phyloP scores from a whole-genome alignment of 2,113 vertebrate genomes.

The Triplophysa siluroides region DNA sequence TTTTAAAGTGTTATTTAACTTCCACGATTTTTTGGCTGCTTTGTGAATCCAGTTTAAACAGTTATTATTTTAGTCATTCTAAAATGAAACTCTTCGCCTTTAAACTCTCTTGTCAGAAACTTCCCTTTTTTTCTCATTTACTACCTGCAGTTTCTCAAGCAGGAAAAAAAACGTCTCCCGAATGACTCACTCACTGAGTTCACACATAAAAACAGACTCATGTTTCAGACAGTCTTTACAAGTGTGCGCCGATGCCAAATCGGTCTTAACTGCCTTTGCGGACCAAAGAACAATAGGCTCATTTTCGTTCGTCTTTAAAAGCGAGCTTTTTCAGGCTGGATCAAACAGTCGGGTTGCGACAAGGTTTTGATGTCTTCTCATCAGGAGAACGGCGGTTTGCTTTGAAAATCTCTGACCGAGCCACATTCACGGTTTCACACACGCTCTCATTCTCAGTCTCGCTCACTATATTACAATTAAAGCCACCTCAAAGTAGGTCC shows the following conservation, averaged over 20 bases:
- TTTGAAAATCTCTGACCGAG: slow-evolving; percentile 76
- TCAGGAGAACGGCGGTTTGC: slow-evolving; percentile 65
- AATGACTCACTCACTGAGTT: slow-evolving; percentile 57
- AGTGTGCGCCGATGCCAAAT: slow-evolving; percentile 67
- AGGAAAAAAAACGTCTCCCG: slow-evolving; percentile 32
- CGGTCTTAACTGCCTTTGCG: slow-evolving; percentile 66
- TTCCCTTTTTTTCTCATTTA: slow-evolving; percentile 7
- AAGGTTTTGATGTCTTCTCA: slow-evolving; percentile 61
- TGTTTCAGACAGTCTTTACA: slow-evolving; percentile 65
- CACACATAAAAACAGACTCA: slow-evolving; percentile 62
- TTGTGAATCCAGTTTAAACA: neutral
- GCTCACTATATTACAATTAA: slow-evolving; percentile 59
- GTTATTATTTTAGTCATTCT: neutral
- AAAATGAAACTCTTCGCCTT: neutral
- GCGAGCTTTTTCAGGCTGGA: slow-evolving; percentile 58
- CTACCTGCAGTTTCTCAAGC: slow-evolving; percentile 44
- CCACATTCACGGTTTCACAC: slow-evolving; percentile 63
- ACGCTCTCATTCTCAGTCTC: slow-evolving; percentile 26
- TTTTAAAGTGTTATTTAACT: too few species aligned
- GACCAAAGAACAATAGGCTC: slow-evolving; percentile 70
- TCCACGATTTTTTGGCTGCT: neutral
- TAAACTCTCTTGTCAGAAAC: slow-evolving; percentile 10
- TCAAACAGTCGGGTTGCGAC: slow-evolving; percentile 57
- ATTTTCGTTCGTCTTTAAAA: slow-evolving; percentile 69
- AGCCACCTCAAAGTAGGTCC: slow-evolving; percentile 61